These are phyloP conservation scores for Clanis bilineata DNA, from an alignment of 2,888 invertebrate species.

Conservation along the genomic window DNA sequence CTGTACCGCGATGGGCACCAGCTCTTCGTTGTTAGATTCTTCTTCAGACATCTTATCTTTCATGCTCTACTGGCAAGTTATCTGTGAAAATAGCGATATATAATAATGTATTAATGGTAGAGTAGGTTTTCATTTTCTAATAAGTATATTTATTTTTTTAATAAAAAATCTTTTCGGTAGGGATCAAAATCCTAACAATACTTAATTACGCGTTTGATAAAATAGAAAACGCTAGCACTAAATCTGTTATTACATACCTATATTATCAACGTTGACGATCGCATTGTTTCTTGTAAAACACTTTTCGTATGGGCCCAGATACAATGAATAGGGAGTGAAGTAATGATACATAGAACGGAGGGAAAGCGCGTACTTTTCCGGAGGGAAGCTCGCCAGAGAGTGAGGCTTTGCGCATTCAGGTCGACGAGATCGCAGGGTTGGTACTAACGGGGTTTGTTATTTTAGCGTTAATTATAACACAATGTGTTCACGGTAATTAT, in stretches of 20 bases:
- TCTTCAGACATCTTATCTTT: constrained; percentile 74
- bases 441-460: constrained; percentile 28
- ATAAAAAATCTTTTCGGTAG: no score
- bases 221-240: neutral
- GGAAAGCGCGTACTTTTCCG: constrained; percentile 33
- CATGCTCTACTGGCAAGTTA: constrained; percentile 26
- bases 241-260: neutral
- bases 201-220: no score
- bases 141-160: no score
- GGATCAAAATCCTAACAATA: no score
- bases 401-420: constrained; percentile 70
- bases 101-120: no score
- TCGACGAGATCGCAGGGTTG: constrained; percentile 57
- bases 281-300: constrained; percentile 19
- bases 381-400: constrained; percentile 59
- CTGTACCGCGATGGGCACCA: constrained; percentile 97
- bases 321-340: constrained; percentile 17
- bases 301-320: constrained; percentile 40
- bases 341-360: constrained; percentile 18
- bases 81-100: neutral
- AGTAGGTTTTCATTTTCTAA: no score
- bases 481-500: neutral
- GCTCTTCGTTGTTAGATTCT: constrained; percentile 87
- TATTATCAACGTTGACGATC: neutral
- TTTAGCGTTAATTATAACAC: neutral